Evolutionary conservation across 2,797 vertebrate genomes (phyloP).

Genomic region (Xiphorhynchus erythropygius): DNA sequence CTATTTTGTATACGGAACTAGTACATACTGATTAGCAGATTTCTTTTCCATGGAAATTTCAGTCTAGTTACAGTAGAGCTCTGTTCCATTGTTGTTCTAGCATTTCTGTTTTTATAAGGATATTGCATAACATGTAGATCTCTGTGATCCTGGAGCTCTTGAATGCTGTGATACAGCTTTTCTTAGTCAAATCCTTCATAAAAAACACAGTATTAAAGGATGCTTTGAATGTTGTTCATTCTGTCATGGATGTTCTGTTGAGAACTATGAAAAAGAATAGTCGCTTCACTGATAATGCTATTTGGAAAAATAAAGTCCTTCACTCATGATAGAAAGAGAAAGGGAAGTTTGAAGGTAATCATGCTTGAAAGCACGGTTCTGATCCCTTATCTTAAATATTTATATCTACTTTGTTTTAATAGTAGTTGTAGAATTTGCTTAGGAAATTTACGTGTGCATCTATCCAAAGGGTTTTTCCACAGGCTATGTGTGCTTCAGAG

Average conservation of each 20-base stretch:
- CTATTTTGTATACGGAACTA: conserved; percentile 19
- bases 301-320: not conserved
- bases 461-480: not conserved
- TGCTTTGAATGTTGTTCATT: not conserved
- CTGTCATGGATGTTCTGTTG: not conserved
- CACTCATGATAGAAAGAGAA: not conserved
- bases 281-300: not conserved
- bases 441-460: not conserved
- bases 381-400: not conserved
- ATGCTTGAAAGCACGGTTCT: not conserved
- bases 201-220: not conserved
- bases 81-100: not conserved
- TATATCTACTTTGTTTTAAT: not conserved
- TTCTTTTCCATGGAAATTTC: conserved; percentile 1
- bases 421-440: not conserved
- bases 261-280: not conserved
- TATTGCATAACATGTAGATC: not conserved
- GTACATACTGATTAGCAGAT: conserved; percentile 38
- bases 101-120: not conserved
- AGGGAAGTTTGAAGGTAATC: not conserved
- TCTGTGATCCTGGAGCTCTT: not conserved
- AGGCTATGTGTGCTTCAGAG: not conserved
- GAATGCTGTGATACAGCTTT: not conserved
- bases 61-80: conserved; percentile 15
- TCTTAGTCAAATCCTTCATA: not conserved